Evolutionary conservation across 2,113 vertebrate genomes (phyloP).

Genomic region (Melierax canorus): DNA sequence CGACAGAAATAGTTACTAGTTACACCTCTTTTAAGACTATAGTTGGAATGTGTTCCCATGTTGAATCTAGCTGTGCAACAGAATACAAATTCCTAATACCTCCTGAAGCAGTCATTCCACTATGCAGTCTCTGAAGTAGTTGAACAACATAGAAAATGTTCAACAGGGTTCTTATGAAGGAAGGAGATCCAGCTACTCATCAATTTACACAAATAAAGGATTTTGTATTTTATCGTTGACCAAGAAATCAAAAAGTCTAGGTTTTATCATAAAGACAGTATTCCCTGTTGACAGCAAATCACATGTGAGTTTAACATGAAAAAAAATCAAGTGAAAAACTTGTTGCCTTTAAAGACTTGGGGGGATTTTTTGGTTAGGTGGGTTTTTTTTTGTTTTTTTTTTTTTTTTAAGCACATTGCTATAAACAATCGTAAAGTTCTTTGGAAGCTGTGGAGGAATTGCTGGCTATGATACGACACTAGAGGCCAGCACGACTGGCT

Average conservation of each 20-base stretch:
- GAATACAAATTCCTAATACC: background rate
- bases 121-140: background rate
- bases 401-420: background rate
- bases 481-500: background rate
- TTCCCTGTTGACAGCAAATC: background rate
- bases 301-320: background rate
- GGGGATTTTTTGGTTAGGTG: too few species aligned
- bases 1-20: background rate
- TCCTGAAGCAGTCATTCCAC: background rate
- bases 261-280: background rate
- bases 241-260: background rate
- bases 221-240: background rate
- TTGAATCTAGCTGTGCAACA: background rate
- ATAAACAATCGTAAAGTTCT: background rate
- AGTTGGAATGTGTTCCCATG: background rate
- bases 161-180: background rate
- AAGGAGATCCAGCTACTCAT: background rate
- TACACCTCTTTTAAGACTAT: background rate
- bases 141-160: background rate
- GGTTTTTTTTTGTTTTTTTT: too few species aligned
- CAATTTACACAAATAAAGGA: background rate
- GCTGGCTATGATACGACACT: background rate
- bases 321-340: background rate
- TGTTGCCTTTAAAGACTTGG: background rate
- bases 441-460: background rate